Evolutionary conservation across 2,113 vertebrate genomes (phyloP), one percentile per base, ranked within the genome.

Genomic region (Corythaeola cristata): DNA sequence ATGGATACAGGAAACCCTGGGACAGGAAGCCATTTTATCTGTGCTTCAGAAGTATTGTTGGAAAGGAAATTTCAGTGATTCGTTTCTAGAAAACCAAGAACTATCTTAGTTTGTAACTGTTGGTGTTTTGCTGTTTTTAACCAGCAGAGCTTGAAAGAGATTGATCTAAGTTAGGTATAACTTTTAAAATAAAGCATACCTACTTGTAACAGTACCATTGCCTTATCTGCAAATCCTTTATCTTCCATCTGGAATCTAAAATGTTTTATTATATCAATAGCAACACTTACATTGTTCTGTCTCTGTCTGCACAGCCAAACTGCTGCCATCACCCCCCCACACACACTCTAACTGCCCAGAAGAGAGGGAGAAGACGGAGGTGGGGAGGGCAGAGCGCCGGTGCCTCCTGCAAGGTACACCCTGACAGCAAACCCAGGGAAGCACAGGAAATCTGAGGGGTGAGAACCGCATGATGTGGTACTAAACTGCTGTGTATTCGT

Each of bases 1-100:
- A 98, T 98, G 98, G 98, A 98, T 98, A 98, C 98, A 98, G 98
- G 98, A 98, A 98, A 98, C 83, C 81, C 93, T 96, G 96, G 89
- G 97, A 97, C 98, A 98, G 98, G 98, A 98, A 98, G 97, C 86
- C 93, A 97, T 93, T 98, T 98, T 97, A 98, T 98, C 98, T 98
- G 94, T 96, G 96, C 96, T 97, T 98, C 94, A 94, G 93, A 98
- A 96, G 97, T 94, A 98, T 85, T 98, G 97, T 97, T 98, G 93
- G 92, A 97, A 98, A 97, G 97, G 96, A 98, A 98, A 98, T 97
- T 92, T 97, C 95, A 95, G 60, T 75, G 85, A 97, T 86, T 94
- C 96, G 64, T 89, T 97, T 96, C 96, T 97, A 96, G 92, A 97
- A 93, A 97, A 97, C 32, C 77, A 83, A 89, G 60, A 95, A 75